These are phyloP conservation scores for Athalia rosae DNA, from an alignment of 2,888 invertebrate genomes.

Conservation along the genomic window DNA sequence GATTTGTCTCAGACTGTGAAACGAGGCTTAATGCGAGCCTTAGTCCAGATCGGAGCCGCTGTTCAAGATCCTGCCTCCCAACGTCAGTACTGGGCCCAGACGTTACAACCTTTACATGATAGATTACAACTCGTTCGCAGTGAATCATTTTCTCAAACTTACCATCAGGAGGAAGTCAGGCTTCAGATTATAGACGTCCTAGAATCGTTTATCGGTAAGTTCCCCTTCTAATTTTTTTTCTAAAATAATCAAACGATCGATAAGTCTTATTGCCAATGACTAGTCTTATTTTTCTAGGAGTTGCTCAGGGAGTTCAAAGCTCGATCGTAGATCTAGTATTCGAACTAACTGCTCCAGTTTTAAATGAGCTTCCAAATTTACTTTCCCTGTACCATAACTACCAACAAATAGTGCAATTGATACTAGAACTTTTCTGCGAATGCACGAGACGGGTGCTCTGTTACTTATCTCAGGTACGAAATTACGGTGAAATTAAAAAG, in stretches of 20 bases:
- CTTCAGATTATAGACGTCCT: conserved; percentile 83
- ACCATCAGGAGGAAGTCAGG: conserved; percentile 80
- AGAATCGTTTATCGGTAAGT: conserved; percentile 81
- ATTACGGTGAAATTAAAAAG: conserved; percentile 30
- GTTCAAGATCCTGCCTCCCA: conserved; percentile 64
- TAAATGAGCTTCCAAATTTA: conserved; percentile 82
- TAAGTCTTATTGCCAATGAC: not conserved
- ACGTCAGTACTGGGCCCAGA: conserved; percentile 61
- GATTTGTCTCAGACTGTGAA: conserved; percentile 77
- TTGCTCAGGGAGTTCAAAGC: conserved; percentile 79
- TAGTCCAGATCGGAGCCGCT: conserved; percentile 81
- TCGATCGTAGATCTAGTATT: conserved; percentile 75
- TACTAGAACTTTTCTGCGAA: conserved; percentile 83
- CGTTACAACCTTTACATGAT: conserved; percentile 74
- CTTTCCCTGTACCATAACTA: conserved; percentile 87
- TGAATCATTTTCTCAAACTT: conserved; percentile 76
- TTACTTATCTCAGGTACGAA: conserved; percentile 73
- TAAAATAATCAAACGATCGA: not conserved
- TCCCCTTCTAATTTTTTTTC: conserved; percentile 9
- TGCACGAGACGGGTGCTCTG: conserved; percentile 83
- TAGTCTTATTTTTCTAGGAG: conserved; percentile 72
- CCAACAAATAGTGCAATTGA: conserved; percentile 85
- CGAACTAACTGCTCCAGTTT: conserved; percentile 79
- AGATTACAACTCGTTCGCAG: conserved; percentile 76
- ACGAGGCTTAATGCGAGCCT: conserved; percentile 82